Conservation (phyloP, 1,140 invertebrate species). For the Contarinia nasturtii region DNA sequence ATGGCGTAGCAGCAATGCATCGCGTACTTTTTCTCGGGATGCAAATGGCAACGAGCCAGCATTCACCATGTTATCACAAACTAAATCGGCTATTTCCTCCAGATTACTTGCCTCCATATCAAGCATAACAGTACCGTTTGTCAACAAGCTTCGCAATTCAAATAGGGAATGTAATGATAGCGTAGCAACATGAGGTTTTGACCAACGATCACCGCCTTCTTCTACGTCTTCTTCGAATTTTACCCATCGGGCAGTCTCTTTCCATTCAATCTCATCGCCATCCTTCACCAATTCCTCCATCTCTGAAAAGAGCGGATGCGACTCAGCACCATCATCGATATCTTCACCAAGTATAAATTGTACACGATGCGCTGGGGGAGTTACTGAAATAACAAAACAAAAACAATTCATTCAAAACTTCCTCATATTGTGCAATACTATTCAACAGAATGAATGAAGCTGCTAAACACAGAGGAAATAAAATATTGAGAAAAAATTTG, state of each 20-base stretch:
- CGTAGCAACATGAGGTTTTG: slow-evolving; percentile 85
- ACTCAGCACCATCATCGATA: slow-evolving; percentile 63
- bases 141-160: slow-evolving; percentile 65
- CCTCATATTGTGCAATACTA: neutral
- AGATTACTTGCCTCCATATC: slow-evolving; percentile 75
- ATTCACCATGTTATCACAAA: slow-evolving; percentile 82
- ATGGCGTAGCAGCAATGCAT: slow-evolving; percentile 76
- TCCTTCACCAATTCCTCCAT: slow-evolving; percentile 82
- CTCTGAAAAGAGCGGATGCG: slow-evolving; percentile 83
- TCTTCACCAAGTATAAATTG: slow-evolving; percentile 93
- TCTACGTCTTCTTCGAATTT: slow-evolving; percentile 93
- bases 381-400: slow-evolving; percentile 35
- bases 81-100: slow-evolving; percentile 74
- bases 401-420: neutral
- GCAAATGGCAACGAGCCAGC: slow-evolving; percentile 53
- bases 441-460: neutral
- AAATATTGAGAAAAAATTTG: too few relatives aligned
- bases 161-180: slow-evolving; percentile 79
- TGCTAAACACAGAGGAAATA: too few relatives aligned
- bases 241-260: slow-evolving; percentile 92
- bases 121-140: slow-evolving; percentile 78
- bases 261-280: slow-evolving; percentile 84
- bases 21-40: slow-evolving; percentile 63
- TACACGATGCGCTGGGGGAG: slow-evolving; percentile 74
- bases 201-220: slow-evolving; percentile 86